Base-by-base conservation (phyloP, 2,797 vertebrate genomes). In the Sebastes kiyomatsui region DNA sequence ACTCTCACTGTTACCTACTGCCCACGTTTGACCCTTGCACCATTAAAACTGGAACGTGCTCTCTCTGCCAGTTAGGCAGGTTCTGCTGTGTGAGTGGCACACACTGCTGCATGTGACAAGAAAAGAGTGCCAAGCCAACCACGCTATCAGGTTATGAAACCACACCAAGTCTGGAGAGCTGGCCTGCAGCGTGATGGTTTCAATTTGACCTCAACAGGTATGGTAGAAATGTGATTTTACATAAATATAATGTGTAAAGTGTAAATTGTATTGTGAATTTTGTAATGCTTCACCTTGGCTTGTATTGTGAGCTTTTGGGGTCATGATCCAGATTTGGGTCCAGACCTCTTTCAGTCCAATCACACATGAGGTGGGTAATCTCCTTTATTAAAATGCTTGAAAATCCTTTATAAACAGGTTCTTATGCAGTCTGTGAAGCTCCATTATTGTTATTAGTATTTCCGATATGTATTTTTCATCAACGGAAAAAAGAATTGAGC, bases 401-500 rank as follows among this genome's bases (percentile, higher is more conserved):
- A 84, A 82, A 86, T 75, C 58, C 59, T 72, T 56, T 67, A 3
- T 54, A 28, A 69, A 69, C 22, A 35, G 42, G 16, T 33, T 82
- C 14, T 67, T 42, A n/a, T 54, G 54, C 4, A 0, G 42, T 49
- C 22, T 46, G 8, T 49, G 18, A 62, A 35, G 35, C 27, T 62
- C 30, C 16, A 69, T 71, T 66, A 76, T 68, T 23, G 1, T 49
- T 59, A 32, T 79, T 28, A 2, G 42, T 54, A 22, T 79, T 69
- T 75, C 27, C 62, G 22, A 69, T 67, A 23, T 52, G 22, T 42
- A 59, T 81, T 82, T 75, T 87, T 77, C 66, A 86, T 87, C 55
- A 80, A n/a, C 13, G 6, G 61, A 66, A 68, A 84, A 54, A n/a
- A 28, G 30, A 77, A 76, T 46, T 75, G 28, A 80, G 56, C 38